These are phyloP conservation scores for Python bivittatus DNA, from an alignment of 2,113 vertebrate genomes.

Conservation along the genomic window DNA sequence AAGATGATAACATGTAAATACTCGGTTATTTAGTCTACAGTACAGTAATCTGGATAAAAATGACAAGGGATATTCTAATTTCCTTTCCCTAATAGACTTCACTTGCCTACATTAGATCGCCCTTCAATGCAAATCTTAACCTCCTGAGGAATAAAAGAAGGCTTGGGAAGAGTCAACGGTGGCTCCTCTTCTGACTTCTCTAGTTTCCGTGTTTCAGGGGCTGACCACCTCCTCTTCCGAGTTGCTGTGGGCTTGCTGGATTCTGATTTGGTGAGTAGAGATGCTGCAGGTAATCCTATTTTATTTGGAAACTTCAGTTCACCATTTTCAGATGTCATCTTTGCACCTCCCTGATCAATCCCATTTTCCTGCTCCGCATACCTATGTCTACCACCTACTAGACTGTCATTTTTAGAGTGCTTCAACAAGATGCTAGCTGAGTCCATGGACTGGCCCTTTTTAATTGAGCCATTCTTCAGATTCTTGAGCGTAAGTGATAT, in stretches of 20 bases:
- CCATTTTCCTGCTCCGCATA: conserved; percentile 91
- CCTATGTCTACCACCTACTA: conserved; percentile 76
- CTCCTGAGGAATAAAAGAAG: conserved; percentile 96
- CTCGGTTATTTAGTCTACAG: conserved; percentile 87
- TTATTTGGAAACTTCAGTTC: conserved; percentile 86
- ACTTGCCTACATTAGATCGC: conserved; percentile 96
- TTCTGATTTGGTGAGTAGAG: conserved; percentile 79
- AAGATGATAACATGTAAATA: conserved; percentile 92
- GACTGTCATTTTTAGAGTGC: conserved; percentile 80
- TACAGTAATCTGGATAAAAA: conserved; percentile 92
- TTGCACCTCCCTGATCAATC: conserved; percentile 80
- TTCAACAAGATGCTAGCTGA: conserved; percentile 83
- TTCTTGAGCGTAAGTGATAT: conserved; percentile 98
- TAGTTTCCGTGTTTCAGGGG: conserved; percentile 93
- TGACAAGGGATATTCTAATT: conserved; percentile 72
- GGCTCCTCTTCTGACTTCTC: conserved; percentile 93
- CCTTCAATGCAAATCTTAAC: conserved; percentile 99
- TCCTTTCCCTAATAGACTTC: conserved; percentile 73
- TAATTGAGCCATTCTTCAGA: conserved; percentile 95
- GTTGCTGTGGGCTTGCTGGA: conserved; percentile 78
- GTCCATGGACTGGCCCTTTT: conserved; percentile 88
- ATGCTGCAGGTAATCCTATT: conserved; percentile 75
- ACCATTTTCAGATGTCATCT: conserved; percentile 86
- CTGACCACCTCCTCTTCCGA: conserved; percentile 97
- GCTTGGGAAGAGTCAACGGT: conserved; percentile 93